A percentile compares a stretch with the other conserved stretches of the same genome.
Conservation (phyloP, 2,888 invertebrate genomes). For the Perdita meconis region DNA sequence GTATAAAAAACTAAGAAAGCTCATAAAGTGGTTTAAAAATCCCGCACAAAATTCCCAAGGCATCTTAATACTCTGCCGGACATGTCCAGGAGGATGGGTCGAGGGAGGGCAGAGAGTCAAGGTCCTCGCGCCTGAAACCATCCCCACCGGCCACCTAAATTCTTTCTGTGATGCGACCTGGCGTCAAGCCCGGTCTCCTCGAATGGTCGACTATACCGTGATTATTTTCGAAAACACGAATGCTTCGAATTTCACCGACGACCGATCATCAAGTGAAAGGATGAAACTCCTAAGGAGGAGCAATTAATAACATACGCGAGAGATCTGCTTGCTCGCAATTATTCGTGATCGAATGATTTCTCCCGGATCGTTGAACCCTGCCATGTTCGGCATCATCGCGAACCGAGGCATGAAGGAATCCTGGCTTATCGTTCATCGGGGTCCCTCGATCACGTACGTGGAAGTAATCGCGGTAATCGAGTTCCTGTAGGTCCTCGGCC, state of each 20-base stretch:
- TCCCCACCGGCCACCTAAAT: no score
- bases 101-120: no score
- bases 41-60: no score
- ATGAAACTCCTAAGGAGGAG: not conserved
- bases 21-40: no score
- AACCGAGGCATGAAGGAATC: slow-evolving; percentile 1
- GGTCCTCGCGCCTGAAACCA: no score
- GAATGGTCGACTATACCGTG: not conserved
- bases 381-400: slow-evolving; percentile 6
- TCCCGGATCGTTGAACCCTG: slow-evolving; percentile 11
- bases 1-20: no score
- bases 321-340: not conserved
- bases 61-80: no score
- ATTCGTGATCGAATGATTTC: slow-evolving; percentile 2
- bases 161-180: no score
- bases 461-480: slow-evolving; percentile 2
- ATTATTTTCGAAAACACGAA: not conserved
- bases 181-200: not conserved
- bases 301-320: not conserved
- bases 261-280: not conserved
- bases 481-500: not conserved
- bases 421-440: not conserved
- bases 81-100: no score
- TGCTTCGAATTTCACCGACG: not conserved
- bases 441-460: not conserved